These are phyloP conservation scores for Haliclona indistincta DNA, from an alignment of 37 sponge, comb jelly and placozoan genomes.

Conservation along the genomic window DNA sequence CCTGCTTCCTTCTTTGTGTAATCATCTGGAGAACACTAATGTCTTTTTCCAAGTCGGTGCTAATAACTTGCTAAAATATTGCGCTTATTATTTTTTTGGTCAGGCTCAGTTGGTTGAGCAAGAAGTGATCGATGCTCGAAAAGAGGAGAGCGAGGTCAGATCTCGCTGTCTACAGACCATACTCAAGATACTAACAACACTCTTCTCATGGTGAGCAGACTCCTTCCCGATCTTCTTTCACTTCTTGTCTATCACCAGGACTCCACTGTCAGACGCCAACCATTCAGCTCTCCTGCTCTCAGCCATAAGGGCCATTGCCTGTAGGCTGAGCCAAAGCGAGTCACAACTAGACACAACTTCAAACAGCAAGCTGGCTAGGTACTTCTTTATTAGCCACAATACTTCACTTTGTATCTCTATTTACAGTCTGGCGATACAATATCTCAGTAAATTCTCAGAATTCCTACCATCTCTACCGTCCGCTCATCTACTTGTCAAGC, in stretches of 20 bases:
- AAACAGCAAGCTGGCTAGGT: not conserved
- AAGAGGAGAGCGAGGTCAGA: constrained; percentile 13
- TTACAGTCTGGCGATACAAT: not conserved
- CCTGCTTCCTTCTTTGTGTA: constrained; percentile 40
- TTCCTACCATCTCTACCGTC: constrained; percentile 53
- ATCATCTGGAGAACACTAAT: constrained; percentile 54
- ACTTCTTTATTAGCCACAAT: not conserved
- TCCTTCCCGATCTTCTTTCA: constrained; percentile 14
- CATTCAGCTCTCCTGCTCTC: not conserved
- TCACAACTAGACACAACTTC: not conserved
- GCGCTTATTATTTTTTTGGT: not conserved
- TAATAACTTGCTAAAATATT: not conserved
- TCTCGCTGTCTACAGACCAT: constrained; percentile 23
- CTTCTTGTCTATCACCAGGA: constrained; percentile 1
- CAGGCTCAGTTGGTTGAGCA: constrained; percentile 48
- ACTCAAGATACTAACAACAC: constrained; percentile 47
- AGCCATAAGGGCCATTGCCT: constrained; percentile 1
- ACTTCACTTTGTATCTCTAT: not conserved
- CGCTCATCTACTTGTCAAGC: constrained; percentile 38
- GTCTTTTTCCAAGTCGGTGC: constrained; percentile 60
- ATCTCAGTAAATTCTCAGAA: constrained; percentile 27
- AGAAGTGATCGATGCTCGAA: constrained; percentile 29
- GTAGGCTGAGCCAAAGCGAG: not conserved
- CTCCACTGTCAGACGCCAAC: constrained; percentile 1
- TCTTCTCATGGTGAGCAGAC: constrained; percentile 57